Percentiles rank a stretch among this genome's conserved stretches.
phyloP scores from a whole-genome alignment of 2,888 invertebrate species.

The Amphipyra tragopoginis region DNA sequence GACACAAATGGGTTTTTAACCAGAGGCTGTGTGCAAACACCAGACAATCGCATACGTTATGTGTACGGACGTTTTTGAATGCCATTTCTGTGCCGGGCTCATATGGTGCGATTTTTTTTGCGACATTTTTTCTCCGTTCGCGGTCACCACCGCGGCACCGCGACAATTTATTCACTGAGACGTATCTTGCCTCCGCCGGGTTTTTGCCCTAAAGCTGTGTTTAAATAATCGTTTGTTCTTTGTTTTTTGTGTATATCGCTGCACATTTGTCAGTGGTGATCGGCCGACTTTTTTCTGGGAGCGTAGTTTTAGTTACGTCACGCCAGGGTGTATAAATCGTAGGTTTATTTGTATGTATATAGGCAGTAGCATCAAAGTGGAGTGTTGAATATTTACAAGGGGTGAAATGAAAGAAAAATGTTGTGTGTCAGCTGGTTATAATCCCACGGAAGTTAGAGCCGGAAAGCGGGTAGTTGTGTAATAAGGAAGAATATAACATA shows the following conservation, averaged over 20 bases:
- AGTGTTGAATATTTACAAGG: slow-evolving; percentile 47
- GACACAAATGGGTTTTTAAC: slow-evolving; percentile 58
- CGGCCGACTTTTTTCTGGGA: slow-evolving; percentile 7
- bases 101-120: slow-evolving; percentile 61
- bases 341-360: slow-evolving; percentile 1
- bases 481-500: slow-evolving; percentile 1
- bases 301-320: slow-evolving; percentile 20
- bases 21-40: slow-evolving; percentile 47
- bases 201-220: slow-evolving; percentile 72
- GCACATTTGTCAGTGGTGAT: slow-evolving; percentile 42
- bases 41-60: slow-evolving; percentile 51
- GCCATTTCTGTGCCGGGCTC: slow-evolving; percentile 57
- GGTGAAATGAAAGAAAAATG: slow-evolving; percentile 27
- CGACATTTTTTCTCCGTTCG: slow-evolving; percentile 42
- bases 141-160: slow-evolving; percentile 60
- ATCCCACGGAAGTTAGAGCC: slow-evolving; percentile 32
- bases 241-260: slow-evolving; percentile 45
- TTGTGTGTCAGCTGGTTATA: slow-evolving; percentile 27
- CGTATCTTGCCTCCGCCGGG: slow-evolving; percentile 66
- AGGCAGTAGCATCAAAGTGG: slow-evolving; percentile 39
- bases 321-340: slow-evolving; percentile 3
- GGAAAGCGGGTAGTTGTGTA: slow-evolving; percentile 4
- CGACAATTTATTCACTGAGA: slow-evolving; percentile 80
- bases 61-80: slow-evolving; percentile 56
- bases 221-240: slow-evolving; percentile 77